phyloP scores from a whole-genome alignment of 2,888 invertebrate genomes.

The Aspidiotus rigidus region DNA sequence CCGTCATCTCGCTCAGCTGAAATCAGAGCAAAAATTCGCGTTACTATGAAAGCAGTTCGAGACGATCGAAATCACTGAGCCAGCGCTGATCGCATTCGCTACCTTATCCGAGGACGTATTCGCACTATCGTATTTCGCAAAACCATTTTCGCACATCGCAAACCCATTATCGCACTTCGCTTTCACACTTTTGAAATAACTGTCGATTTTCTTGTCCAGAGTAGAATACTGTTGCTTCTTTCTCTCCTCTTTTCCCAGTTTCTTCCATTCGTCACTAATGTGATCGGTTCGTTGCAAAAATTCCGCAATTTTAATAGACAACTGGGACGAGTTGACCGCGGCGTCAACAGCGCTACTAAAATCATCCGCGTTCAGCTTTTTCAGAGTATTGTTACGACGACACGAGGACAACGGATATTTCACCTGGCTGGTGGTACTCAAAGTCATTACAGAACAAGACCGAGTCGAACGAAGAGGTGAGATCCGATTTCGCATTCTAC shows the following conservation, averaged over 20 bases:
- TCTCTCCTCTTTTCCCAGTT: slow-evolving; percentile 32
- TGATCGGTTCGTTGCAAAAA: slow-evolving; percentile 77
- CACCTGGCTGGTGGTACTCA: not conserved
- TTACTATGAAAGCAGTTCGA: too few species aligned
- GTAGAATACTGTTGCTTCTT: slow-evolving; percentile 11
- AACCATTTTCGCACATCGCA: not conserved
- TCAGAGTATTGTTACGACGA: slow-evolving; percentile 13
- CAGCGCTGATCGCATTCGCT: not conserved
- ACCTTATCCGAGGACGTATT: not conserved
- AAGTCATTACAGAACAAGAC: slow-evolving; percentile 5
- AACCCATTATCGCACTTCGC: slow-evolving; percentile 8
- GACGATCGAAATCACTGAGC: too few species aligned
- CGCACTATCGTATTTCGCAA: not conserved
- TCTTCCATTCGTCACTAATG: slow-evolving; percentile 77
- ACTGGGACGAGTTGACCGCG: slow-evolving; percentile 64
- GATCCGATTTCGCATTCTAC: not conserved
- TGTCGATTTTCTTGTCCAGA: slow-evolving; percentile 17
- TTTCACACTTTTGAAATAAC: slow-evolving; percentile 19
- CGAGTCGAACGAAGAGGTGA: slow-evolving; percentile 5
- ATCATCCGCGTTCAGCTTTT: slow-evolving; percentile 8
- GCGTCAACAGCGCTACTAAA: not conserved
- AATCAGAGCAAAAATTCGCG: not conserved
- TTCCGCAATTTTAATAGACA: slow-evolving; percentile 66
- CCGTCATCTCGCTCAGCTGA: slow-evolving; percentile 84
- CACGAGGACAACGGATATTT: slow-evolving; percentile 13